phyloP scores from a whole-genome alignment of 2,888 invertebrate species.

The Diploptera punctata region DNA sequence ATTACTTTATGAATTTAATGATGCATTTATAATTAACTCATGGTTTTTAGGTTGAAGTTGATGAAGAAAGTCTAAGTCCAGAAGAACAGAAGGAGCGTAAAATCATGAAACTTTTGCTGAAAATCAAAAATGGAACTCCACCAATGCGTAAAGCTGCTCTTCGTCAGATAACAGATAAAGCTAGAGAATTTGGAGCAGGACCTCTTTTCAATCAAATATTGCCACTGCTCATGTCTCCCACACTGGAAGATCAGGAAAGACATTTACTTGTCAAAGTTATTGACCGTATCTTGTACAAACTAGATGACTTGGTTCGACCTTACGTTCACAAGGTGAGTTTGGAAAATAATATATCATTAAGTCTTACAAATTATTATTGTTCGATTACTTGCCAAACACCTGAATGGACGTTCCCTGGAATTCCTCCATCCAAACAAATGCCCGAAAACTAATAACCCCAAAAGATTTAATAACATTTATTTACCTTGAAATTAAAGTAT shows the following conservation, averaged over 20 bases:
- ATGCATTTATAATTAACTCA: too few relatives aligned
- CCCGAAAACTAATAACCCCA: too few relatives aligned
- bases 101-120: constrained; percentile 97
- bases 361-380: too few relatives aligned
- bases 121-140: constrained; percentile 99
- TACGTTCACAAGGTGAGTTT: constrained; percentile 96
- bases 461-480: too few relatives aligned
- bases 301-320: constrained; percentile 97
- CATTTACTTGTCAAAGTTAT: constrained; percentile 99
- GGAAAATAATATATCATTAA: too few relatives aligned
- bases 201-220: constrained; percentile 99
- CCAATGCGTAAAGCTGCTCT: constrained; percentile 99
- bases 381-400: too few relatives aligned
- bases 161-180: constrained; percentile 98
- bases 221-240: constrained; percentile 99
- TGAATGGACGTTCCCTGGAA: too few relatives aligned
- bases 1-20: too few relatives aligned
- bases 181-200: constrained; percentile 97
- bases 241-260: constrained; percentile 98
- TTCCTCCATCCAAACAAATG: too few relatives aligned
- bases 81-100: constrained; percentile 98
- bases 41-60: constrained; percentile 77
- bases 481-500: too few relatives aligned
- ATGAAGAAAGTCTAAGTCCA: constrained; percentile 92
- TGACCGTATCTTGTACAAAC: constrained; percentile 96